Evolutionary conservation across 2,888 invertebrate species (phyloP), one percentile per base, ranked within the genome.

Genomic region (Strigamia transsilvanica): DNA sequence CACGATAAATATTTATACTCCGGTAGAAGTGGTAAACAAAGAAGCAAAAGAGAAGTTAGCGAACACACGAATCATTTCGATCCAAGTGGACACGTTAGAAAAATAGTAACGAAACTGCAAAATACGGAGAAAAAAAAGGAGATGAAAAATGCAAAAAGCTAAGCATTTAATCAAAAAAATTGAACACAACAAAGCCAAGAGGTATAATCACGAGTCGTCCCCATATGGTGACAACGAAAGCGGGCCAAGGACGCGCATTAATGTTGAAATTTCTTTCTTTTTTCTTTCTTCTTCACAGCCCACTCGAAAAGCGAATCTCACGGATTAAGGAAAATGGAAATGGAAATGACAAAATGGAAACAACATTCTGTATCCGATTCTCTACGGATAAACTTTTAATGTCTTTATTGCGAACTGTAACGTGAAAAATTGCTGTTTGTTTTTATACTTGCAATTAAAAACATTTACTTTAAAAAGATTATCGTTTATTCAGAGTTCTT

Each of bases 61-160:
- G 93, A 93, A 85, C 95, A 97, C 89, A 96, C 96, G 66, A 97
- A 97, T 89, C 96, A 95, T 89, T 92, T 92, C 89, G 97, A 97
- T 89, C 96, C 97, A 84, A 93, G 92, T 87, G 97, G 97, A 85
- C 97, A 98, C 91, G 94, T 95, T 81, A 93, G 97, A 88, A 98
- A 98, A 91, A 93, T 96, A 87, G 90, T 93, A 46, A 94, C 93
- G 83, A 96, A 96, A 89, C 88, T 96, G 85, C 91, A 92, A 88
- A 96, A 96, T 88, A 93, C 94, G 42, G 94, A 95, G 88, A 92
- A 91, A 85, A 95, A 95, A 93, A 94, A 86, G 87, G 88, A 27
- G 87, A 85, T 41, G 80, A 78, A 77, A 15, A 66, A n/a, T 27
- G 21, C 21, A 9, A 80, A 82, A 42, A 80, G 46, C 41, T 80